These are phyloP conservation scores for Hesperophylax magnus DNA, from an alignment of 1,140 invertebrate species.

Conservation along the genomic window DNA sequence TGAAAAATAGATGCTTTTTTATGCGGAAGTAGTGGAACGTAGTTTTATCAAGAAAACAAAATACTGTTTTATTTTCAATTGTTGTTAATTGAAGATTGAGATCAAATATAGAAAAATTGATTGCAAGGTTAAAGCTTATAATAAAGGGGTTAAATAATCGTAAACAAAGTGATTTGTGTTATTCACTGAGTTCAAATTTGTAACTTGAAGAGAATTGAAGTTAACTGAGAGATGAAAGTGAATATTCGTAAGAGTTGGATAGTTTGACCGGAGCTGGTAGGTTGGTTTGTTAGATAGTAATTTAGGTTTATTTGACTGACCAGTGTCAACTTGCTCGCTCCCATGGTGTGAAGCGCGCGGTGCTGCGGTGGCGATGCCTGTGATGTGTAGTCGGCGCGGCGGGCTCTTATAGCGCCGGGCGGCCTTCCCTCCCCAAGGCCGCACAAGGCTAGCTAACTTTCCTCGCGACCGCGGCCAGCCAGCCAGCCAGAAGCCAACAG, in stretches of 20 bases:
- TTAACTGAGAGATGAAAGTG: not conserved
- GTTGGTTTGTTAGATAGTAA: not conserved
- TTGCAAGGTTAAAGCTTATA: no score
- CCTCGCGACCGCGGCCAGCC: no score
- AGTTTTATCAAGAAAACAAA: no score
- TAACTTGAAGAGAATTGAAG: not conserved
- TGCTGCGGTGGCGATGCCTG: slow-evolving; percentile 26
- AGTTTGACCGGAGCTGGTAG: not conserved
- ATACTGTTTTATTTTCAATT: no score
- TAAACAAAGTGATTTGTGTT: no score
- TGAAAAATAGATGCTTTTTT: no score
- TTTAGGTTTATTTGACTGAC: slow-evolving; percentile 20
- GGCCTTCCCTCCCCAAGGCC: not conserved
- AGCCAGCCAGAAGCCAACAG: no score
- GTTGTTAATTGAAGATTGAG: no score
- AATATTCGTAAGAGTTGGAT: not conserved
- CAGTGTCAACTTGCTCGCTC: slow-evolving; percentile 23
- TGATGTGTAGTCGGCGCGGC: not conserved
- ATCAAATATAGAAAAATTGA: no score
- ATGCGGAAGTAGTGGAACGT: not conserved
- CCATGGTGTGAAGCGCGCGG: slow-evolving; percentile 32
- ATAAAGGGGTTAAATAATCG: no score
- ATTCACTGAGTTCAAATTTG: not conserved
- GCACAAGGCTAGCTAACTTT: no score
- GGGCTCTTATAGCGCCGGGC: not conserved